Percentiles rank a stretch among this genome's conserved stretches.
phyloP scores from a whole-genome alignment of 2,113 vertebrate species.

The Chloroceryle aenea region DNA sequence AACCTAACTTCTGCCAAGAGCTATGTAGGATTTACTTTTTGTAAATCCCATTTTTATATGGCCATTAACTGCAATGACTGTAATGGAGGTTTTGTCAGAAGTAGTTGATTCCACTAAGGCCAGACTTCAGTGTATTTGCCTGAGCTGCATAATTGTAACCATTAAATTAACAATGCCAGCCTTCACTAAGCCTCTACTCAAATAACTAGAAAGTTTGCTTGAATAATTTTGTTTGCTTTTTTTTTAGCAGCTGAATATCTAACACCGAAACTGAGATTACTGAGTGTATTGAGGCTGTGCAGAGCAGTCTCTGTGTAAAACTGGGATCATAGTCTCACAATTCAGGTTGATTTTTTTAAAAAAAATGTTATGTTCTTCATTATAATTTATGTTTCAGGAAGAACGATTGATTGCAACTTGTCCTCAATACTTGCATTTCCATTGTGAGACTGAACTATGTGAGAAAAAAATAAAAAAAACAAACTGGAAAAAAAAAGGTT shows the following conservation, averaged over 20 bases:
- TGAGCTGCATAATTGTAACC: not conserved
- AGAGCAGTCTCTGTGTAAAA: not conserved
- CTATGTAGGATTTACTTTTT: not conserved
- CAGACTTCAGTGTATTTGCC: not conserved
- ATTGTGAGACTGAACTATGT: not conserved
- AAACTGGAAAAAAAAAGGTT: not conserved
- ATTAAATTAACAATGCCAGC: not conserved
- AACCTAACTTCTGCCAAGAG: not conserved
- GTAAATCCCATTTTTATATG: not conserved
- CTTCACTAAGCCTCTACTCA: not conserved
- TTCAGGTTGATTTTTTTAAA: not conserved
- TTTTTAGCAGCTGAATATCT: not conserved
- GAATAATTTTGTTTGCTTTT: not conserved
- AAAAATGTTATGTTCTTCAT: not conserved
- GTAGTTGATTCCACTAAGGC: not conserved
- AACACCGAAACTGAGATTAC: not conserved
- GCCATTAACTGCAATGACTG: not conserved
- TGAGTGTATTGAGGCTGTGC: not conserved
- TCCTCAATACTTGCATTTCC: not conserved
- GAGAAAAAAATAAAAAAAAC: too few relatives aligned
- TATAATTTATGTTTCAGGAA: not conserved
- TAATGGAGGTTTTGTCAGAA: not conserved
- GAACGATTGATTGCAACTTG: not conserved
- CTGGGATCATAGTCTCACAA: not conserved
- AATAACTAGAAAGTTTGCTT: not conserved